Evolutionary conservation across 2,113 vertebrate genomes (phyloP).

Genomic region (Myotis brandtii): DNA sequence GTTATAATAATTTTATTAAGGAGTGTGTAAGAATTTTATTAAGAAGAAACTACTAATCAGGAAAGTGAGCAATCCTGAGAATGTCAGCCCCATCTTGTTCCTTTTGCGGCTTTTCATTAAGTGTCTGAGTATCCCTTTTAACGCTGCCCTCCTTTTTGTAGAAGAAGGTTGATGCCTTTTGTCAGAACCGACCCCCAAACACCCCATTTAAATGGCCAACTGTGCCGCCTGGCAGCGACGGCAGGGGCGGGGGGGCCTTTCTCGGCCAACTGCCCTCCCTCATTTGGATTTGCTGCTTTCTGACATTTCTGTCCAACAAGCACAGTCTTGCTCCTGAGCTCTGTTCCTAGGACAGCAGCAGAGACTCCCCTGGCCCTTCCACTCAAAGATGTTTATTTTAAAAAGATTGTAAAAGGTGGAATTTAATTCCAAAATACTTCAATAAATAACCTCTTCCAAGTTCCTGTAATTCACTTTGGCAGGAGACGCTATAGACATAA

Average conservation of each 20-base stretch:
- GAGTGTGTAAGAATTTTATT: background rate
- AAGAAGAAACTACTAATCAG: background rate
- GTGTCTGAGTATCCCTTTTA: background rate
- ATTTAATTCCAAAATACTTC: conserved; percentile 32
- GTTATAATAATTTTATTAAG: background rate
- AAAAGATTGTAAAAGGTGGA: background rate
- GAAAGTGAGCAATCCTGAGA: background rate
- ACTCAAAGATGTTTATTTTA: background rate
- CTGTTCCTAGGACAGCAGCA: background rate
- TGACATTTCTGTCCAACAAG: background rate
- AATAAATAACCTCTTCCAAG: conserved; percentile 29
- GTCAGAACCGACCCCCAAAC: background rate
- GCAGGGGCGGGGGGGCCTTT: background rate
- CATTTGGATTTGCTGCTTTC: background rate
- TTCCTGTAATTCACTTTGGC: background rate
- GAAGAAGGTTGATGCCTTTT: background rate
- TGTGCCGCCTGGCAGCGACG: accelerated
- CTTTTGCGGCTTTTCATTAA: background rate
- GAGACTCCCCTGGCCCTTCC: background rate
- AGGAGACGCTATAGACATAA: background rate
- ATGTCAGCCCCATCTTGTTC: background rate
- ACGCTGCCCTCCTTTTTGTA: no score
- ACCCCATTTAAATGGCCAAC: accelerated
- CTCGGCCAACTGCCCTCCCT: no score
- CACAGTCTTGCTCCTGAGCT: background rate